Conservation (phyloP, 2,888 invertebrate species). For the Iphiclides podalirius region DNA sequence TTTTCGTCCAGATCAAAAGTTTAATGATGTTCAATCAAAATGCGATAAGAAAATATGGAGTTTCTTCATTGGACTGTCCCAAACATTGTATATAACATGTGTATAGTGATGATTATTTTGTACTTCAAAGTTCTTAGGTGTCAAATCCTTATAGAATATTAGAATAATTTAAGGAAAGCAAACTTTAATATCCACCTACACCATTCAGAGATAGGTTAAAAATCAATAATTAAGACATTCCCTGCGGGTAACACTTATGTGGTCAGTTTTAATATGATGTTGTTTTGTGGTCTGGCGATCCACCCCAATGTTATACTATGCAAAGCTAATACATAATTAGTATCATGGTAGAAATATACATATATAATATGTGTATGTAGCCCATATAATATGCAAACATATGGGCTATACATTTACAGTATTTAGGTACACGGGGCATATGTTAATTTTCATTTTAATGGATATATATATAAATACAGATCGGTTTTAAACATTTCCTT, state of each 20-base stretch:
- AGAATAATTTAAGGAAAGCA: background rate
- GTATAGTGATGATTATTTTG: conserved; percentile 16
- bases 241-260: background rate
- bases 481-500: background rate
- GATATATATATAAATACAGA: background rate
- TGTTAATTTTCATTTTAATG: no score
- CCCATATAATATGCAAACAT: no score
- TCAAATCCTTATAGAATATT: background rate
- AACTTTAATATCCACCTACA: background rate
- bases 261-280: no score
- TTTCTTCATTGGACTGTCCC: conserved; percentile 22
- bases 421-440: no score
- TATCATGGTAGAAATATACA: no score
- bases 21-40: conserved; percentile 36
- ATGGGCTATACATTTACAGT: no score
- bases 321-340: no score
- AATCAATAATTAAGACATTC: background rate
- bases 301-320: no score
- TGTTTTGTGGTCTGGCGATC: no score
- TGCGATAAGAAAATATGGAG: conserved; percentile 46
- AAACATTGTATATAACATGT: conserved; percentile 7
- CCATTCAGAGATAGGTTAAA: background rate
- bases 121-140: conserved; percentile 20
- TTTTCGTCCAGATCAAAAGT: conserved; percentile 49
- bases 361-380: no score